Percentiles rank a stretch among this genome's conserved stretches.
Evolutionary conservation across 2,888 invertebrate genomes (phyloP).

Genomic region (Physocephala rufipes): DNA sequence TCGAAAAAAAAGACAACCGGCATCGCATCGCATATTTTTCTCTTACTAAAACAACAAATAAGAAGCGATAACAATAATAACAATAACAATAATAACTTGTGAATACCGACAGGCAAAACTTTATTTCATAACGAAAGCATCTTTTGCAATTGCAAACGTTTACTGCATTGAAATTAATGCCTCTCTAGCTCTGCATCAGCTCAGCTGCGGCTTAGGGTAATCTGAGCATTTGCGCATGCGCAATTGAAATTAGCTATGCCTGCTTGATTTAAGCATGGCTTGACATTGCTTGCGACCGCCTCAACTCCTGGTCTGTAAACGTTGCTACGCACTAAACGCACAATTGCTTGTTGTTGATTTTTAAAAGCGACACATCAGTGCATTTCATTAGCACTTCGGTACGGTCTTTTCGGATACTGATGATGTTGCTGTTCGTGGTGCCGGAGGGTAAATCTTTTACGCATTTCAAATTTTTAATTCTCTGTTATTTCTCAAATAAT

Average conservation of each 20-base stretch:
- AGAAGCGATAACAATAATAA: background rate
- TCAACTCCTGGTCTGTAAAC: no score
- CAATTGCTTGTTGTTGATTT: slow-evolving; percentile 33
- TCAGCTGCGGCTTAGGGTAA: slow-evolving; percentile 7
- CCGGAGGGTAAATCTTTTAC: slow-evolving; percentile 46
- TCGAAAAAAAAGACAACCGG: no score
- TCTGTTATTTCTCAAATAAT: slow-evolving; percentile 11
- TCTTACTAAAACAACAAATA: no score
- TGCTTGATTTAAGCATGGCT: slow-evolving; percentile 26
- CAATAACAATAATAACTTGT: background rate
- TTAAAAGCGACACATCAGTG: slow-evolving; percentile 23
- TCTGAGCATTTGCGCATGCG: slow-evolving; percentile 45
- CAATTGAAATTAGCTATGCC: slow-evolving; percentile 50
- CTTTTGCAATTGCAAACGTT: slow-evolving; percentile 28
- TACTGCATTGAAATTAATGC: slow-evolving; percentile 37
- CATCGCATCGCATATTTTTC: no score
- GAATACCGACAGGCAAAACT: background rate
- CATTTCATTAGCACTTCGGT: slow-evolving; percentile 49
- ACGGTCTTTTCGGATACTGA: background rate
- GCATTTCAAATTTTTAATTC: slow-evolving; percentile 45
- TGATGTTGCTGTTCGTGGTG: no score
- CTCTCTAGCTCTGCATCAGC: slow-evolving; percentile 14
- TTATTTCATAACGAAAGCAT: slow-evolving; percentile 8
- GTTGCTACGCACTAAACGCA: background rate
- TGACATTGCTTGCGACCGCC: background rate